These are phyloP conservation scores for Melanotaenia trifasciata DNA, from an alignment of 2,797 vertebrate genomes.

Conservation along the genomic window DNA sequence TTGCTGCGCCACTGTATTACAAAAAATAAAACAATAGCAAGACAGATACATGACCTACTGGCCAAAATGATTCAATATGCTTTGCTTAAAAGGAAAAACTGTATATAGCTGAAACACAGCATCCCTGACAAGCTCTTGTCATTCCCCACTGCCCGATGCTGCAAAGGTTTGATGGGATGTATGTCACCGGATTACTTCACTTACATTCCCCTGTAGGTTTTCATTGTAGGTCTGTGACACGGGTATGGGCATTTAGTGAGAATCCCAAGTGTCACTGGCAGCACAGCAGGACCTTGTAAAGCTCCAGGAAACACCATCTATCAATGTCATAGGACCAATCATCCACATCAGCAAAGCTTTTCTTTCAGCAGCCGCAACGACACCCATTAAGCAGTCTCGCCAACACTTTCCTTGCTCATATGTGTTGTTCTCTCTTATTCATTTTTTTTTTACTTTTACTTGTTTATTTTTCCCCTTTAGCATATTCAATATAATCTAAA, in stretches of 20 bases:
- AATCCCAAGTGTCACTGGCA: slow-evolving; percentile 78
- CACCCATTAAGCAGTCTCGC: slow-evolving; percentile 68
- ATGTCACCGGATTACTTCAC: slow-evolving; percentile 75
- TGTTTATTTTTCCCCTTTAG: neutral
- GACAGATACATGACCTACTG: slow-evolving; percentile 16
- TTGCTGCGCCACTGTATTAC: neutral
- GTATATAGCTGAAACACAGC: slow-evolving; percentile 21
- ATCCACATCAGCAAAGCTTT: slow-evolving; percentile 76
- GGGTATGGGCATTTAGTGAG: slow-evolving; percentile 73
- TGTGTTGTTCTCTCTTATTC: slow-evolving; percentile 31
- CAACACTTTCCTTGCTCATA: slow-evolving; percentile 60
- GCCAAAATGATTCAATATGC: slow-evolving; percentile 26
- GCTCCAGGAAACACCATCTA: slow-evolving; percentile 80
- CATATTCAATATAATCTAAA: slow-evolving; percentile 29
- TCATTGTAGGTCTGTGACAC: slow-evolving; percentile 72
- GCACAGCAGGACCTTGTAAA: slow-evolving; percentile 71
- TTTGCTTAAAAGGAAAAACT: slow-evolving; percentile 22
- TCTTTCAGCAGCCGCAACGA: slow-evolving; percentile 69
- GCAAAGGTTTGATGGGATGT: slow-evolving; percentile 70
- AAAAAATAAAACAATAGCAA: slow-evolving; percentile 1
- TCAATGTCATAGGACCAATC: slow-evolving; percentile 81
- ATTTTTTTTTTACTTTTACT: neutral
- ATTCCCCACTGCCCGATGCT: slow-evolving; percentile 52
- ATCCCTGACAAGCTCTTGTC: slow-evolving; percentile 43
- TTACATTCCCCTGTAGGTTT: slow-evolving; percentile 60